Base-by-base conservation (phyloP, 1,140 invertebrate species). In the Leptinotarsa lineolata region DNA sequence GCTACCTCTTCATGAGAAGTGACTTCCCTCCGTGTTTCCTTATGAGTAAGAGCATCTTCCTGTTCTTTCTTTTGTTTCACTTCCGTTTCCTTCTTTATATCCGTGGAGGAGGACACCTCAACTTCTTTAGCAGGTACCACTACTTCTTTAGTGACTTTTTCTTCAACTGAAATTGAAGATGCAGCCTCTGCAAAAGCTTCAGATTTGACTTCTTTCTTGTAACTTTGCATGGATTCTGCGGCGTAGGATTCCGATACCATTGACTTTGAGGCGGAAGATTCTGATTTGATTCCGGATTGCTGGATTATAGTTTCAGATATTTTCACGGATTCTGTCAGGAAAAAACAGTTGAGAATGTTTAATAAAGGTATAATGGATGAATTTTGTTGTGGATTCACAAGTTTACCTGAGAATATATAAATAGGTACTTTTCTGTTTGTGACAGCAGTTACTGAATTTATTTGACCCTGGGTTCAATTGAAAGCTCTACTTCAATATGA, bases 241-340 rank as follows among this genome's bases (percentile, higher is more conserved):
- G 66, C 11, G 61, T 68, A 65, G 2, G 75, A 74, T 64, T 76
- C 75, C 12, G 71, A 70, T 73, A 68, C 73, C 0, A 46, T 39
- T 61, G 72, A 18, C 39, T 68, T 73, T 20, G 75, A 73, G 24
- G 70, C 46, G 20, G 59, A 74, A 30, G 58, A 21, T 69, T 63
- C 72, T 13, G 73, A 76, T 65, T 73, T 76, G 8, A 16, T 48
- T 54, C 59, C 72, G 68, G 70, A 54, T 13, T 67, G 64, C 30
- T 73, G 71, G 16, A 74, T 21, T 44, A 59, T 24, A 4, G 46
- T 54, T 72, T 72, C 72, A 12, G 72, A 72, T 68, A 70, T 74
- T 68, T 60, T 76, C 18, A 74, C 59, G 8, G 75, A 66, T 54
- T 76, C 75, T 76, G 66, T 24, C 72, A 70, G 8, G 0, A 59